phyloP scores from a whole-genome alignment of 2,888 invertebrate genomes.

The Pterostichus niger region DNA sequence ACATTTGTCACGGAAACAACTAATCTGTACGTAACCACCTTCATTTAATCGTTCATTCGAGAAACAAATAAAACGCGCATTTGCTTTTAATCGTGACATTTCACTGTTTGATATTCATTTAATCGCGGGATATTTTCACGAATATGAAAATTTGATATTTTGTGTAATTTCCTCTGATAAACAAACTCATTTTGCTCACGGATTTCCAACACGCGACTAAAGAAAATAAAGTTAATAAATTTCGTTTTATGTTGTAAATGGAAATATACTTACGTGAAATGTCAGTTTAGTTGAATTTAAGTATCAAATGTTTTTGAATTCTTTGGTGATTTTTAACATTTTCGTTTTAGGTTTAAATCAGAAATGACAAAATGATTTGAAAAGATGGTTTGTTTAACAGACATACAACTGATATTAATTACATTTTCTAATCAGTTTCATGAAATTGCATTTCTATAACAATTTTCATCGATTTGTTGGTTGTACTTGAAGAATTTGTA shows the following conservation, averaged over 20 bases:
- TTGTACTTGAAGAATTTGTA: too few relatives aligned
- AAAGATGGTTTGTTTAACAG: too few relatives aligned
- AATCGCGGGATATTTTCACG: conserved; percentile 33
- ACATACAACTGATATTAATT: too few relatives aligned
- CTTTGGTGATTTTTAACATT: too few relatives aligned
- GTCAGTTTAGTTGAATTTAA: too few relatives aligned
- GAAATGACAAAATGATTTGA: too few relatives aligned
- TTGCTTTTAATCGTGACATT: conserved; percentile 42
- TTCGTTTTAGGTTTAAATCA: too few relatives aligned
- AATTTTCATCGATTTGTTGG: too few relatives aligned
- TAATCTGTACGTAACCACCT: conserved; percentile 36
- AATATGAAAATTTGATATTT: conserved; percentile 51
- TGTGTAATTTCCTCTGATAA: conserved; percentile 38
- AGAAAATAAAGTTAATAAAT: conserved; percentile 12
- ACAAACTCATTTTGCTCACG: conserved; percentile 32
- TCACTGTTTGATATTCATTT: conserved; percentile 47
- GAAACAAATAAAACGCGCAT: conserved; percentile 36
- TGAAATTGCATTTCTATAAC: too few relatives aligned
- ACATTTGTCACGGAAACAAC: conserved; percentile 45
- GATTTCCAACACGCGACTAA: conserved; percentile 33
- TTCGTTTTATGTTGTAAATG: background rate
- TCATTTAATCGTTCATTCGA: conserved; percentile 21
- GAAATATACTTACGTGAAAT: too few relatives aligned
- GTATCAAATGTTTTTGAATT: too few relatives aligned
- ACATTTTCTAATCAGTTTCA: too few relatives aligned